Conservation (phyloP, 2,797 vertebrate species). For the Spheniscus humboldti region DNA sequence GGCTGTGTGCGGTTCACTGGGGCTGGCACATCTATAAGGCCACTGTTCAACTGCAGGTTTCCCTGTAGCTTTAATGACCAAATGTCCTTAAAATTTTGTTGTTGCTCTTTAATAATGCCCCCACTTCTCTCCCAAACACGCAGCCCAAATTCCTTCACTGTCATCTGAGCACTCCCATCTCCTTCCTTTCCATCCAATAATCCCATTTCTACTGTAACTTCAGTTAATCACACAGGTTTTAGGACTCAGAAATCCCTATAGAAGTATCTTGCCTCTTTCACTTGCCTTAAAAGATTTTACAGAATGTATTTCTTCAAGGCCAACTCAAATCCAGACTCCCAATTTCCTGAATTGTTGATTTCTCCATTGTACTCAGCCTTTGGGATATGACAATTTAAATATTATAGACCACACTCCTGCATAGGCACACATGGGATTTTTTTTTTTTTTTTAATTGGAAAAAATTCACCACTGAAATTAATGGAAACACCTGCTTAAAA, state of each 20-base stretch:
- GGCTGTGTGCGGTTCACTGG: rapidly evolving
- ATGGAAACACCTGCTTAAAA: neutral
- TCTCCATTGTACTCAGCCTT: neutral
- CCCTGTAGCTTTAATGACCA: neutral
- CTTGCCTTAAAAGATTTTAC: neutral
- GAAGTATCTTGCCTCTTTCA: neutral
- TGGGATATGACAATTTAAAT: neutral
- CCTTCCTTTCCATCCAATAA: neutral
- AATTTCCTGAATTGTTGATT: neutral
- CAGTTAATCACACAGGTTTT: neutral
- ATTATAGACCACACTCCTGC: neutral
- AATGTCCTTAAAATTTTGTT: neutral
- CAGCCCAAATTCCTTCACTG: neutral
- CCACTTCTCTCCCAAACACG: neutral
- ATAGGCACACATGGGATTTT: neutral
- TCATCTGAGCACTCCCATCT: neutral
- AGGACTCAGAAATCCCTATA: neutral
- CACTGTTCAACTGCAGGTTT: neutral
- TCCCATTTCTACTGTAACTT: neutral
- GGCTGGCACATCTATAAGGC: neutral
- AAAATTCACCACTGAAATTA: neutral
- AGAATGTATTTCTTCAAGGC: neutral
- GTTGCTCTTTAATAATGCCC: neutral
- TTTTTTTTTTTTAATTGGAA: neutral
- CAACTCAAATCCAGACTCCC: neutral